Base-by-base conservation (phyloP, 1,140 invertebrate species). In the Rhagoletis zephyria region DNA sequence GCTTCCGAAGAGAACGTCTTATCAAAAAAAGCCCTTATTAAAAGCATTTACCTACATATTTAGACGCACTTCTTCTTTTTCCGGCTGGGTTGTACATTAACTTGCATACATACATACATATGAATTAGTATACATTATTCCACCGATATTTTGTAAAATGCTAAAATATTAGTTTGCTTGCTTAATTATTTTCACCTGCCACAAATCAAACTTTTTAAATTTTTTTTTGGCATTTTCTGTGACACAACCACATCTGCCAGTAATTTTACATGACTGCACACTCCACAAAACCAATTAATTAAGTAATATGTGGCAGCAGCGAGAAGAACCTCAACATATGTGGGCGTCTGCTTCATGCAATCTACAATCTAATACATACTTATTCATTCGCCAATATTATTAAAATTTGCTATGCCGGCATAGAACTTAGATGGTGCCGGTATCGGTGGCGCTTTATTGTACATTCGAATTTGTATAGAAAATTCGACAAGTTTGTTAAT, bases 281-380 rank as follows among this genome's bases (percentile, higher is more conserved):
- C 40, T 45, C 45, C 45, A 74, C 42, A 45, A 74, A 74, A 74
- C 67, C 45, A 74, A 74, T 74, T 74, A 74, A 45, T 74, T 74
- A 45, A 14, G 67, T 40, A 74, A 45, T 74, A 74, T 42, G 67
- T n/a, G n/a, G n/a, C n/a, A n/a, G n/a, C n/a, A n/a, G n/a, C n/a
- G n/a, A n/a, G n/a, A 74, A 16, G 16, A 14, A 48, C 14, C 67
- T 4, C 67, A 74, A 74, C 45, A n/a, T 74, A 42, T 45, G 40
- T 74, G 45, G 67, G 9, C 14, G 10, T 6, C 67, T 74, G 7
- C 12, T 3, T 10, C 40, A 12, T 70, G 51, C 51, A 56, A 9
- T 9, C 7, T 9, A 9, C n/a, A n/a, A n/a, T 45, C 3, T 7
- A 9, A 10, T 45, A 3, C 67, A 10, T 3, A 12, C n/a, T n/a